Percentiles rank a stretch among this genome's conserved stretches.
phyloP scores from a whole-genome alignment of 2,797 vertebrate species.

The Sebastes minor region DNA sequence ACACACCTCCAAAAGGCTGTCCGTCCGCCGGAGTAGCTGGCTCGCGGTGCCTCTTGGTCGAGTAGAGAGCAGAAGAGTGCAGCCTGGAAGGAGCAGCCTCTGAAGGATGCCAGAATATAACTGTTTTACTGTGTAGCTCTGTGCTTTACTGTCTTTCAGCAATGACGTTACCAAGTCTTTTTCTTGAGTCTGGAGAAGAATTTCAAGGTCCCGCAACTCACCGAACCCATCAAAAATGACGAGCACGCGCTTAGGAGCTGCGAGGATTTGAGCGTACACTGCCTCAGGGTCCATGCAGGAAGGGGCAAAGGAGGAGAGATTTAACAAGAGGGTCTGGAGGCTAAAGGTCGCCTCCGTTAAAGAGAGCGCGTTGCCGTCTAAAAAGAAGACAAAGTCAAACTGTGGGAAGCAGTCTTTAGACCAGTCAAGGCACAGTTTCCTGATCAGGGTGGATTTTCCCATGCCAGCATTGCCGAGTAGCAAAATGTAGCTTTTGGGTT shows the following conservation, averaged over 20 bases:
- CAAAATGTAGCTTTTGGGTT: conserved; percentile 80
- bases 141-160: conserved; percentile 63
- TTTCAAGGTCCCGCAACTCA: conserved; percentile 84
- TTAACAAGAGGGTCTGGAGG: conserved; percentile 86
- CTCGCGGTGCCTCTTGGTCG: conserved; percentile 84
- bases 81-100: conserved; percentile 86
- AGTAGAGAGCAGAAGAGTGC: conserved; percentile 86
- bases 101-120: conserved; percentile 88
- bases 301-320: conserved; percentile 64
- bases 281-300: conserved; percentile 52
- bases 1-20: conserved; percentile 84
- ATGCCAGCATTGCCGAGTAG: conserved; percentile 88
- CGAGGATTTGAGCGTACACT: conserved; percentile 82
- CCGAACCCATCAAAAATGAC: conserved; percentile 90
- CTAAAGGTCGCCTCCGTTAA: conserved; percentile 66
- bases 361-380: conserved; percentile 83
- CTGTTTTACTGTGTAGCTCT: conserved; percentile 77
- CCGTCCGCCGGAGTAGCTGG: conserved; percentile 84
- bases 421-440: conserved; percentile 89
- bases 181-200: conserved; percentile 69
- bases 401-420: conserved; percentile 81
- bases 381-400: conserved; percentile 90
- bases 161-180: conserved; percentile 55
- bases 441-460: conserved; percentile 89
- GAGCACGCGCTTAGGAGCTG: conserved; percentile 84